Conservation (phyloP, 2,113 vertebrate genomes). For the Tamias sibiricus region DNA sequence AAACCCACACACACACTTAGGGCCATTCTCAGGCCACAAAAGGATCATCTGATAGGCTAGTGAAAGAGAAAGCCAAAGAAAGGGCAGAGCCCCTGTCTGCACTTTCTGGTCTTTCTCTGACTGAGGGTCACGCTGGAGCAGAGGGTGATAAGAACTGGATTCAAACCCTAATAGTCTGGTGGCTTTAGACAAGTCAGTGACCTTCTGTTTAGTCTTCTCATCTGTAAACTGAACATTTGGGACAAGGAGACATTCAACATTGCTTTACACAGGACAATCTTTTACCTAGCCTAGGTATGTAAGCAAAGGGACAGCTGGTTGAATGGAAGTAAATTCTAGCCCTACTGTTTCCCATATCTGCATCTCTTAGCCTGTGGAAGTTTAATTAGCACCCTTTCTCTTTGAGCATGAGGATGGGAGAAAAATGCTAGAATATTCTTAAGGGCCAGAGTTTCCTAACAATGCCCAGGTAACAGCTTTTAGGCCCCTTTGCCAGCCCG, state of each 20-base stretch:
- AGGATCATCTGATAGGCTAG: background rate
- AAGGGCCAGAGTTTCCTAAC: background rate
- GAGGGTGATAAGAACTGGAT: background rate
- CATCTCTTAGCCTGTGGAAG: background rate
- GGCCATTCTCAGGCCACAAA: background rate
- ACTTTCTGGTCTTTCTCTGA: rapidly evolving
- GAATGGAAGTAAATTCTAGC: background rate
- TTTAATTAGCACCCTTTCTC: background rate
- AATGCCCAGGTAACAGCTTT: rapidly evolving
- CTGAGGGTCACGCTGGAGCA: background rate
- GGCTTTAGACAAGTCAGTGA: background rate
- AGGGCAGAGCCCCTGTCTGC: rapidly evolving
- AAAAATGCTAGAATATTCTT: background rate
- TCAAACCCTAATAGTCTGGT: background rate
- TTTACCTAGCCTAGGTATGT: background rate
- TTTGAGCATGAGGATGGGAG: background rate
- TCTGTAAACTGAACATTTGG: background rate
- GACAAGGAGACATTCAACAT: background rate
- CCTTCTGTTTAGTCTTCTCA: background rate
- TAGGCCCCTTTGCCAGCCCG: background rate
- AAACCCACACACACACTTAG: rapidly evolving
- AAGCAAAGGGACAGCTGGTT: background rate
- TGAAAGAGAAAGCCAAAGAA: background rate
- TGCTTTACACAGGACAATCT: rapidly evolving
- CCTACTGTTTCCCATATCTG: background rate